Evolutionary conservation across 2,888 invertebrate genomes (phyloP), one percentile per base, ranked within the genome.

Genomic region (Enchytraeus crypticus): DNA sequence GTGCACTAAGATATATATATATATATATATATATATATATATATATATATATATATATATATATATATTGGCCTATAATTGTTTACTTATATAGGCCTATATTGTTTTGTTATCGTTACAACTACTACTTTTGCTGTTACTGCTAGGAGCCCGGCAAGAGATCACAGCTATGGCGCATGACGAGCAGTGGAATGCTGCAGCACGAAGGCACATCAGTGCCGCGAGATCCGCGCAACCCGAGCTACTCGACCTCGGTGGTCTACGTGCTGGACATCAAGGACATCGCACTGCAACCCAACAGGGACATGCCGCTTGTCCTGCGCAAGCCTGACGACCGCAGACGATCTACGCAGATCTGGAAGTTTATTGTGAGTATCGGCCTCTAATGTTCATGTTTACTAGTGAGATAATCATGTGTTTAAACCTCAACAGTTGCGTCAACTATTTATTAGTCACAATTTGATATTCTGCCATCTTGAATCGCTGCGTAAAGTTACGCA

Each of bases 121-220:
- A n/a, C n/a, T n/a, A n/a, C n/a, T n/a, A n/a, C n/a, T n/a, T n/a
- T n/a, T n/a, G n/a, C n/a, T n/a, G n/a, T n/a, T n/a, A n/a, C n/a
- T 8, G 21, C 0, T 61, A 77, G 77, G 77, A 77, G 66, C 69
- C 70, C 2, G 75, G 76, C 26, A 78, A 77, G 58, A 68, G 78
- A 30, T 76, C 88, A 0, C 97, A 98, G 79, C 80, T 97, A 54
- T 98, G 97, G 97, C 84, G 93, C 34, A 89, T 93, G 85, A 93
- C 91, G 30, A 85, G 88, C 3, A 86, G 85, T 71, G 91, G 91
- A 0, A 88, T 90, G 79, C 81, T 98, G 62, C 88, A 95, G 72
- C 96, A 97, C 77, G 95, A 96, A 80, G 96, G 96, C 62, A 88
- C 82, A 53, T 78, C 80, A 59, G 79, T 81, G 14, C 82, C 83